Evolutionary conservation across 2,113 vertebrate genomes (phyloP).

Genomic region (Thomomys bottae): DNA sequence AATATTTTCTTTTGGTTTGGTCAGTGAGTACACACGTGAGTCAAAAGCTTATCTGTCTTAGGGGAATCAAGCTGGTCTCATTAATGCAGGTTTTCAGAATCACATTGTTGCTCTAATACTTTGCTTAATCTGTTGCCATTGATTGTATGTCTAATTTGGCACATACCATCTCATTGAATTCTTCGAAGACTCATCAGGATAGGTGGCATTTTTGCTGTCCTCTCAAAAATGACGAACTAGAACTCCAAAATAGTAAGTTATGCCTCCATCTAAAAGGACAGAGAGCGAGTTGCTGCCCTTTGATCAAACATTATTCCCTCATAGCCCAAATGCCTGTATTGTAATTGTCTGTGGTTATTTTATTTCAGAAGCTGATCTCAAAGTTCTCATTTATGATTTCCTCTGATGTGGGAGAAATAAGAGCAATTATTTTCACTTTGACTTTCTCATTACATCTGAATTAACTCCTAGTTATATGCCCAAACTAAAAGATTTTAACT

Average conservation of each 20-base stretch:
- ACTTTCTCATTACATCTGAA: not conserved
- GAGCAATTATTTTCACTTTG: conserved; percentile 32
- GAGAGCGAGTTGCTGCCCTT: not conserved
- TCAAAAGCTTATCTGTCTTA: conserved; percentile 8
- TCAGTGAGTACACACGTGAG: not conserved
- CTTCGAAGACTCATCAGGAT: not conserved
- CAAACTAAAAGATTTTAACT: conserved; percentile 45
- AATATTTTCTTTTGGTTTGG: not conserved
- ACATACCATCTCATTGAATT: not conserved
- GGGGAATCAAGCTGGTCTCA: not conserved
- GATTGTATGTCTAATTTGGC: not conserved
- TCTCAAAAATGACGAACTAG: conserved; percentile 6
- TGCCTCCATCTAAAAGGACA: not conserved
- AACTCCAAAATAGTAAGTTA: not conserved
- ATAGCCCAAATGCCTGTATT: not conserved
- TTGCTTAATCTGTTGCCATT: not conserved
- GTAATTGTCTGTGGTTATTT: not conserved
- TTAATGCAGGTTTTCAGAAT: conserved; percentile 9
- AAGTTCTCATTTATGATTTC: not conserved
- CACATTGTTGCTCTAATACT: conserved; percentile 9
- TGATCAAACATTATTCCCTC: not conserved
- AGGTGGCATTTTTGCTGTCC: not conserved
- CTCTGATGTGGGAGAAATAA: conserved; percentile 45
- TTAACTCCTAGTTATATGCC: not conserved
- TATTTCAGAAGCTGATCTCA: conserved; percentile 15